Evolutionary conservation across 2,113 vertebrate genomes (phyloP), one percentile per base, ranked within the genome.

Genomic region (Alethe castanea): DNA sequence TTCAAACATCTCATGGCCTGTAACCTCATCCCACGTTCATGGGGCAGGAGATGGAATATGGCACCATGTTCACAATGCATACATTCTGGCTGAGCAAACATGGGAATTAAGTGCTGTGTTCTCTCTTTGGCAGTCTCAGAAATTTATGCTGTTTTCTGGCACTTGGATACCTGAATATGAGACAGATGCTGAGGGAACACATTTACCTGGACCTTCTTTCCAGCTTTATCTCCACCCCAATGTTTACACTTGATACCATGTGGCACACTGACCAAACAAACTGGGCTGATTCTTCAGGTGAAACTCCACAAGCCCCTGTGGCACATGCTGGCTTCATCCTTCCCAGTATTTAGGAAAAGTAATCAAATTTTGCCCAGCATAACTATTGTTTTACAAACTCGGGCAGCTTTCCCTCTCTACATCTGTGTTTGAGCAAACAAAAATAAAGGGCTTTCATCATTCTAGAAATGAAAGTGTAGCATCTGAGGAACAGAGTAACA

Each of bases 271-370:
- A 40, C 4, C 42, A 44, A 50, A 86, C 3, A 24, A 73, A 60
- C 38, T 19, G n/a, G 52, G 20, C 5, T 62, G 28, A 12, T 65
- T 45, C 29, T 38, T 84, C n/a, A 42, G 10, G 14, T 45, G 26
- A 88, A 76, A 19, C 25, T 53, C 54, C 59, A 52, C 0, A 0
- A 78, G 8, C 6, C 14, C 4, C 17, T 35, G 36, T 62, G 12
- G 9, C n/a, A 36, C 0, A 0, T 60, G 22, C 3, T 86, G 0
- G 0, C 26, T 86, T 76, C n/a, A 38, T n/a, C 12, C 12, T 76
- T 81, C 89, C 52, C 16, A 53, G 8, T 42, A 56, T 64, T 67
- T 82, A 59, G 31, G 35, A 71, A 65, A 76, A 92, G 2, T 23
- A 79, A 84, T 36, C 22, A 47, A 62, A 33, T 88, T 73, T 79